A percentile compares a stretch with the other conserved stretches of the same genome.
Conservation (phyloP, 2,888 invertebrate species). For the Tortrix viridana region DNA sequence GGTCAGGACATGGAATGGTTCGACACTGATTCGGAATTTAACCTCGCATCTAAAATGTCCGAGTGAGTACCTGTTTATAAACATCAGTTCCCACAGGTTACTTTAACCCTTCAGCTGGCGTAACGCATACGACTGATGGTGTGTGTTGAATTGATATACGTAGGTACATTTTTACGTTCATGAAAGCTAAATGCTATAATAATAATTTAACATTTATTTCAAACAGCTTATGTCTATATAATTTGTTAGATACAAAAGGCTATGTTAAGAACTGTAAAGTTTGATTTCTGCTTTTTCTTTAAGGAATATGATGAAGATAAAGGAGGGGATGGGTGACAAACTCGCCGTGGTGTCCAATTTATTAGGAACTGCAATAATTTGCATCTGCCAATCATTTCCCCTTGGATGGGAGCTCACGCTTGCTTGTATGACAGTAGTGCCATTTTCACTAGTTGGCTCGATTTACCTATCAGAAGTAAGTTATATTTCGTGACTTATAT, state of each 20-base stretch:
- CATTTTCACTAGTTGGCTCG: conserved; percentile 86
- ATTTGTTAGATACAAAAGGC: no score
- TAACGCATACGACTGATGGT: no score
- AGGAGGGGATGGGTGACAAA: conserved; percentile 90
- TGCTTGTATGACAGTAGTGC: conserved; percentile 87
- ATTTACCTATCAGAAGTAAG: conserved; percentile 28
- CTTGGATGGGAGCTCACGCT: conserved; percentile 90
- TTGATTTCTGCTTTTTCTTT: background rate
- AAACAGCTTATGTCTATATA: no score
- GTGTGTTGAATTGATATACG: no score
- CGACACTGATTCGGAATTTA: conserved; percentile 83
- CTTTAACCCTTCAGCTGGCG: no score
- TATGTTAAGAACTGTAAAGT: no score
- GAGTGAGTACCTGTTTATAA: conserved; percentile 76
- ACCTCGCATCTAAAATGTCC: conserved; percentile 85
- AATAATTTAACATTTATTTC: no score
- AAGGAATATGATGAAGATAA: conserved; percentile 87
- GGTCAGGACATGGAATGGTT: conserved; percentile 87
- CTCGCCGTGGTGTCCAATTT: conserved; percentile 86
- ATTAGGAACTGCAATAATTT: conserved; percentile 85
- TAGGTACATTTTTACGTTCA: no score
- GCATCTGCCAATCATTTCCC: conserved; percentile 86
- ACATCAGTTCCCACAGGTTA: no score
- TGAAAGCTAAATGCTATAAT: no score
- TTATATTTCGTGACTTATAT: background rate